Percentiles rank a stretch among this genome's conserved stretches.
Evolutionary conservation across 2,113 vertebrate genomes (phyloP).

Genomic region (Melanocharis versteri): DNA sequence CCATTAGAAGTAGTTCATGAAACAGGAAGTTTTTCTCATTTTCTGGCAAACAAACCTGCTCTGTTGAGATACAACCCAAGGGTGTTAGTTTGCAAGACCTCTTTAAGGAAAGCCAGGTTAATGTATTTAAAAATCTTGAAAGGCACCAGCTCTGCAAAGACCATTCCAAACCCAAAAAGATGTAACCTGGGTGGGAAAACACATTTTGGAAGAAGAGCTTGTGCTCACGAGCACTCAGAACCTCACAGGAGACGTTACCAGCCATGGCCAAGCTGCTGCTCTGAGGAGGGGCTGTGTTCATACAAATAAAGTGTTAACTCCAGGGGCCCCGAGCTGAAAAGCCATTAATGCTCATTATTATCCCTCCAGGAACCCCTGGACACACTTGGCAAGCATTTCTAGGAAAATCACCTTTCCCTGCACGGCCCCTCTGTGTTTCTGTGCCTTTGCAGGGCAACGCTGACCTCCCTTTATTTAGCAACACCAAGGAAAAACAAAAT

Average conservation of each 20-base stretch:
- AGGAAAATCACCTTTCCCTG: neutral
- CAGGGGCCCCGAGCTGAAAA: neutral
- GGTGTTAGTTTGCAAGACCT: rapidly evolving
- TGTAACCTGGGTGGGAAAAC: neutral
- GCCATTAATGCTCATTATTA: neutral
- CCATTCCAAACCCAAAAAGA: neutral
- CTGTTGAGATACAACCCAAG: neutral
- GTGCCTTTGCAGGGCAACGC: neutral
- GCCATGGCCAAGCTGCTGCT: neutral
- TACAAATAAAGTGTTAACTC: rapidly evolving
- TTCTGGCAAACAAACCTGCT: neutral
- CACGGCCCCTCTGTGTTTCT: rapidly evolving
- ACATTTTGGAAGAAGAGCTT: rapidly evolving
- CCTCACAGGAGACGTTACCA: rapidly evolving
- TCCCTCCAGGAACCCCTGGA: neutral
- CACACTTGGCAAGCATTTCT: rapidly evolving
- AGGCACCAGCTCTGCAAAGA: neutral
- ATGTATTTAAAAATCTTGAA: neutral
- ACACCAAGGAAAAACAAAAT: neutral
- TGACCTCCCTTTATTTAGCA: neutral
- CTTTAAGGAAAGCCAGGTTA: neutral
- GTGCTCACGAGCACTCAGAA: rapidly evolving
- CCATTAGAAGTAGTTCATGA: neutral
- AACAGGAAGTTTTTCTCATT: neutral
- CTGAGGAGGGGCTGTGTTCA: neutral